phyloP scores from a whole-genome alignment of 2,113 vertebrate genomes.

The Ammodytes dubius region DNA sequence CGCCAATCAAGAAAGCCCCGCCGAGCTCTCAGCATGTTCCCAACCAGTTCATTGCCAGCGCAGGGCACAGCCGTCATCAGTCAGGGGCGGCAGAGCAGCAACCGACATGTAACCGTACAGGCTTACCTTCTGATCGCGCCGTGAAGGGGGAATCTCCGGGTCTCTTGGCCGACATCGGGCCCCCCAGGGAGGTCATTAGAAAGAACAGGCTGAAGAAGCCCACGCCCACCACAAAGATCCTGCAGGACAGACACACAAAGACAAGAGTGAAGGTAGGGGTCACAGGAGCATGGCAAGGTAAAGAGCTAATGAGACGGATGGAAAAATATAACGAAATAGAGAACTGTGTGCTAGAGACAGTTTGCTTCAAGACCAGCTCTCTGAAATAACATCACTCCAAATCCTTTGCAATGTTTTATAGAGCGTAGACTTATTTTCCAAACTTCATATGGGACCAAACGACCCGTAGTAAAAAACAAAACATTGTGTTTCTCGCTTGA shows the following conservation, averaged over 20 bases:
- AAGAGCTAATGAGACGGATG: constrained; percentile 11
- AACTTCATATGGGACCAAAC: constrained; percentile 17
- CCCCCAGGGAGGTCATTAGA: constrained; percentile 97
- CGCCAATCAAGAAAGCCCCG: constrained; percentile 68
- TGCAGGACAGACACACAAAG: constrained; percentile 63
- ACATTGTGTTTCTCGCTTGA: constrained; percentile 24
- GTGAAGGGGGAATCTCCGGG: constrained; percentile 94
- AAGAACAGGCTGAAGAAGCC: constrained; percentile 99
- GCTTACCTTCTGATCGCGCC: constrained; percentile 93
- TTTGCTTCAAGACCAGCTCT: background rate
- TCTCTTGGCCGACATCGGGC: constrained; percentile 94
- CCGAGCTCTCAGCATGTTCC: constrained; percentile 58
- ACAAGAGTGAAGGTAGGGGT: background rate
- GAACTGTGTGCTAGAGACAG: background rate
- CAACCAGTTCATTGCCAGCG: constrained; percentile 62
- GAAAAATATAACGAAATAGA: background rate
- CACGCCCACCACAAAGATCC: constrained; percentile 95
- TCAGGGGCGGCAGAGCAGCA: constrained; percentile 20
- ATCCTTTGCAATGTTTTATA: constrained; percentile 1
- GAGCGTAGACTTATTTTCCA: background rate
- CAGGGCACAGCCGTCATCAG: constrained; percentile 24
- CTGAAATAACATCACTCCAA: background rate
- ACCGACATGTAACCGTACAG: constrained; percentile 2
- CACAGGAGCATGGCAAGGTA: constrained; percentile 21
- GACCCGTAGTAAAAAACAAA: background rate